Evolutionary conservation across 1,140 invertebrate genomes (phyloP), one percentile per base, ranked within the genome.

Genomic region (Aphelinus certus): DNA sequence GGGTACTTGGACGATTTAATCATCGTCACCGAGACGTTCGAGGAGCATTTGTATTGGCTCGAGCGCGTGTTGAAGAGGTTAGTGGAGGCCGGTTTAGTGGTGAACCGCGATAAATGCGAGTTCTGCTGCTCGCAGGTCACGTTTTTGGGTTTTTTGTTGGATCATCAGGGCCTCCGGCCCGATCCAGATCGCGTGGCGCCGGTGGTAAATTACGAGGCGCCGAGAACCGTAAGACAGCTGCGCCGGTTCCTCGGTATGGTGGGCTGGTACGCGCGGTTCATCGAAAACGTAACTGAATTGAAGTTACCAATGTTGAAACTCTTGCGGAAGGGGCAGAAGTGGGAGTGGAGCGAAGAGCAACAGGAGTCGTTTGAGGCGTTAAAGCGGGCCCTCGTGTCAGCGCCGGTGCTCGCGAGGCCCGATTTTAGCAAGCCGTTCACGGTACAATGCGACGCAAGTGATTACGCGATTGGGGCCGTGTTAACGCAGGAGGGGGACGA

Each of bases 1-100:
- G 71, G 53, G 1, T 85, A 84, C 69, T 58, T 86, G 48, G 84
- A 86, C 76, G 81, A 86, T 49, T 81, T 86, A n/a, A 79, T 86
- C 0, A 80, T 87, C 9, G 77, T 77, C 61, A 76, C 80, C 1
- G 45, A 62, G 9, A 79, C 49, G 7, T 82, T 85, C 58, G 78
- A 82, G 7, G 76, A 81, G 43, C 84, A 86, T 76, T 62, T 84
- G 9, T 10, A 47, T 69, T 71, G 57, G 53, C 45, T 76, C 3
- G 9, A 49, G 10, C 6, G 3, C 9, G 74, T 65, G 7, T 45
- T 78, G 3, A n/a, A 7, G 6, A 26, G 42, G 51, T 4, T 76
- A 2, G 10, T 1, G 10, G 47, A 57, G 4, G 73, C 69, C 5
- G 55, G 42, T 1, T 43, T 77, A 6, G 26, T 10, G 7, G 47